Evolutionary conservation across 2,797 vertebrate genomes (phyloP).

Genomic region (Euthynnus affinis): DNA sequence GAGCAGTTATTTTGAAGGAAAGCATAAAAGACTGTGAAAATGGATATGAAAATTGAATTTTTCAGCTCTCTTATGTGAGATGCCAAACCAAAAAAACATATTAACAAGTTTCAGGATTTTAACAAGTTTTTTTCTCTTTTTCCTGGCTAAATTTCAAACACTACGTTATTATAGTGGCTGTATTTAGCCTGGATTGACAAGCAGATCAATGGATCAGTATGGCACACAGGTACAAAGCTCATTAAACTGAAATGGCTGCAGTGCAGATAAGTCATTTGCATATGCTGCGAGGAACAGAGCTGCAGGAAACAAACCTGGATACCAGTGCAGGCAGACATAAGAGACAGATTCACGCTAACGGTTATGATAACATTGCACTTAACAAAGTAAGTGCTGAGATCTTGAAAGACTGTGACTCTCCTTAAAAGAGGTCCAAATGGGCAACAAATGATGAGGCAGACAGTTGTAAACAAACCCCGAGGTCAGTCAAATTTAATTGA

Average conservation of each 20-base stretch:
- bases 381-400: neutral
- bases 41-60: neutral
- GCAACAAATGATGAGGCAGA: neutral
- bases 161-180: neutral
- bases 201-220: conserved; percentile 10
- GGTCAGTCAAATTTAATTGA: neutral
- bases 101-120: neutral
- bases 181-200: conserved; percentile 47
- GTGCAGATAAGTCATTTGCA: conserved; percentile 46
- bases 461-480: neutral
- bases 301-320: conserved; percentile 33
- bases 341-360: neutral
- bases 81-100: conserved; percentile 1
- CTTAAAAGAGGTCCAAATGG: conserved; percentile 1
- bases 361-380: neutral
- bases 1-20: conserved; percentile 18
- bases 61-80: neutral
- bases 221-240: conserved; percentile 34
- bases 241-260: conserved; percentile 45
- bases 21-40: conserved; percentile 5
- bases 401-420: neutral
- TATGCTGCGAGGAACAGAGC: conserved; percentile 9
- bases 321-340: conserved; percentile 24
- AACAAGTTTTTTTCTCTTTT: neutral
- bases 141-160: neutral